Percentiles rank a stretch among this genome's conserved stretches.
These are phyloP conservation scores for Petrocephalus microphthalmus DNA, from an alignment of 2,113 vertebrate genomes.

Conservation along the genomic window DNA sequence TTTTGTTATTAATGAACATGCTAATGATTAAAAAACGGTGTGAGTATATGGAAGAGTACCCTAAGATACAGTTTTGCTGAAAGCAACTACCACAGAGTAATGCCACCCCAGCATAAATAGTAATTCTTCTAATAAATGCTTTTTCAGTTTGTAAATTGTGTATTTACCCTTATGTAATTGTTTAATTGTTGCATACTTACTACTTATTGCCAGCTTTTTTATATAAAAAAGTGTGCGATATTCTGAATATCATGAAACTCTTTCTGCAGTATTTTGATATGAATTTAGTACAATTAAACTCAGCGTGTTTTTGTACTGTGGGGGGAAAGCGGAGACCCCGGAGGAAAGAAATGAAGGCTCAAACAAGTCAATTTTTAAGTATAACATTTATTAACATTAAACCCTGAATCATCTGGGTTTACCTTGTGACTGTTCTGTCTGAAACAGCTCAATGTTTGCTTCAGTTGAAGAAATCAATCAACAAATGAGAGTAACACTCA, in stretches of 20 bases:
- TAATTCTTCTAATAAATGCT: too few species aligned
- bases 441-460: slow-evolving; percentile 6
- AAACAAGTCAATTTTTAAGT: slow-evolving; percentile 7
- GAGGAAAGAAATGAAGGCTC: not conserved
- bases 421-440: slow-evolving; percentile 8
- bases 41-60: not conserved
- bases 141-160: too few species aligned
- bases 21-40: not conserved
- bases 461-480: slow-evolving; percentile 14
- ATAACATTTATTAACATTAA: slow-evolving; percentile 31
- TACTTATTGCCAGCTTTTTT: not conserved
- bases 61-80: not conserved
- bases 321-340: not conserved
- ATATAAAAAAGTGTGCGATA: not conserved
- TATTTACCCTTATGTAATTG: too few species aligned
- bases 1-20: not conserved
- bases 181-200: not conserved
- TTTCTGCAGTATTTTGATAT: not conserved
- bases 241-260: not conserved
- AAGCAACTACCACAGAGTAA: too few species aligned
- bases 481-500: not conserved
- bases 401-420: slow-evolving; percentile 24
- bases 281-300: too few species aligned
- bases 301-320: too few species aligned
- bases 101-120: too few species aligned